Conservation (phyloP, 2,113 vertebrate genomes). For the Chaenocephalus aceratus region DNA sequence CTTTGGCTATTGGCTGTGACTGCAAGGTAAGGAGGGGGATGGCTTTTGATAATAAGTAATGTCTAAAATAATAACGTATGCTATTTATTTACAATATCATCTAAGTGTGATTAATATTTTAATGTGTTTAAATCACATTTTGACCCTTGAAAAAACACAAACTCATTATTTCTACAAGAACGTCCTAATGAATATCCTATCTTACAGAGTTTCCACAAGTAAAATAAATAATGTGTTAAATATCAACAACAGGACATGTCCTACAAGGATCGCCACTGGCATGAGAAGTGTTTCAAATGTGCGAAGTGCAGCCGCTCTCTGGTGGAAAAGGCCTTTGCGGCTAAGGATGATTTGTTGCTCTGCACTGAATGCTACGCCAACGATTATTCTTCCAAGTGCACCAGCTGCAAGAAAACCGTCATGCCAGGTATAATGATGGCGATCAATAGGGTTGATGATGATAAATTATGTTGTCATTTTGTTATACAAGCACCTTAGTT, state of each 20-base stretch:
- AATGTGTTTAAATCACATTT: background rate
- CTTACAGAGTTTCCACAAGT: background rate
- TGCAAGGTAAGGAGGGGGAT: conserved; percentile 87
- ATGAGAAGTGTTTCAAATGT: conserved; percentile 95
- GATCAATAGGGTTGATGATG: background rate
- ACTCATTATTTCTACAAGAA: background rate
- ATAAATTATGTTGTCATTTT: background rate
- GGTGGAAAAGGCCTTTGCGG: conserved; percentile 95
- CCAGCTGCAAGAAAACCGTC: conserved; percentile 94
- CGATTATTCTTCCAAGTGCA: conserved; percentile 95
- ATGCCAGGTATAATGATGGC: conserved; percentile 90
- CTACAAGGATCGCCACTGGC: conserved; percentile 98
- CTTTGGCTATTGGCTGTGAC: conserved; percentile 88
- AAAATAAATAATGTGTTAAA: conserved; percentile 15
- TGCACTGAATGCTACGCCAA: conserved; percentile 95
- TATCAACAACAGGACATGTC: conserved; percentile 90
- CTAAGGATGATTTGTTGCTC: conserved; percentile 93
- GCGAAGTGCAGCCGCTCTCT: conserved; percentile 91
- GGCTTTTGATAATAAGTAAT: background rate
- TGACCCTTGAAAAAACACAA: background rate
- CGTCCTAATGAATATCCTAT: background rate
- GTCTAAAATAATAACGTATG: background rate
- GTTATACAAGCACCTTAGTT: too few relatives aligned
- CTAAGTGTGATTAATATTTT: background rate
- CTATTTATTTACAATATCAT: background rate